These are phyloP conservation scores for Lutraria lutraria DNA, from an alignment of 2,888 invertebrate genomes.

Conservation along the genomic window DNA sequence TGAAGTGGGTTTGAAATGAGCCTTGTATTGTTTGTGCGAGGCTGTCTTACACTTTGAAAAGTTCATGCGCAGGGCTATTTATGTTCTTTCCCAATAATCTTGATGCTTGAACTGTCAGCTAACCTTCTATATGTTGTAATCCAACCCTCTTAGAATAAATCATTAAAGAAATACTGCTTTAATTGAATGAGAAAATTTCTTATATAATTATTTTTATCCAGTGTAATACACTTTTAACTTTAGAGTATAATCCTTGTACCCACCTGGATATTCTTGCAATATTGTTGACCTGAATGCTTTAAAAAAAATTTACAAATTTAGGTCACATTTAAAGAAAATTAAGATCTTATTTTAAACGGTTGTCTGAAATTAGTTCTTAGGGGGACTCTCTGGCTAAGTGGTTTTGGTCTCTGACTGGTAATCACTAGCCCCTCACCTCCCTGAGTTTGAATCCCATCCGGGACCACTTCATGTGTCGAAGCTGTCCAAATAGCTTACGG, in stretches of 20 bases:
- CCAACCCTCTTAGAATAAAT: conserved; percentile 3
- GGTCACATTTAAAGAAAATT: no score
- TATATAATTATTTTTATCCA: conserved; percentile 10
- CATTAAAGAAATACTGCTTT: conserved; percentile 24
- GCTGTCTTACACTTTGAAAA: conserved; percentile 50
- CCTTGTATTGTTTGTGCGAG: conserved; percentile 58
- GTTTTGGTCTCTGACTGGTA: no score
- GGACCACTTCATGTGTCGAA: no score
- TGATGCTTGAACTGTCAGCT: conserved; percentile 43
- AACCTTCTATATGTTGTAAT: conserved; percentile 22
- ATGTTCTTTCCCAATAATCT: conserved; percentile 7
- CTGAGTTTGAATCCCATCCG: no score
- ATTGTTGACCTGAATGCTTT: no score
- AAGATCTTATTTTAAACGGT: no score
- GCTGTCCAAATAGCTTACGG: no score
- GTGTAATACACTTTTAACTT: background rate
- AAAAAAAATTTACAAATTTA: no score
- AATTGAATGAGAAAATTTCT: conserved; percentile 15
- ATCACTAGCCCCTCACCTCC: no score
- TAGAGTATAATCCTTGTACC: background rate
- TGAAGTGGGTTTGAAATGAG: conserved; percentile 67
- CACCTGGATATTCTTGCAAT: background rate
- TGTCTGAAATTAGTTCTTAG: no score
- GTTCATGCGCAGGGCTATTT: conserved; percentile 53
- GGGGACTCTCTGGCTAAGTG: no score